Conservation (phyloP, 64 coral and sea anemone species). For the Actinia tenebrosa region DNA sequence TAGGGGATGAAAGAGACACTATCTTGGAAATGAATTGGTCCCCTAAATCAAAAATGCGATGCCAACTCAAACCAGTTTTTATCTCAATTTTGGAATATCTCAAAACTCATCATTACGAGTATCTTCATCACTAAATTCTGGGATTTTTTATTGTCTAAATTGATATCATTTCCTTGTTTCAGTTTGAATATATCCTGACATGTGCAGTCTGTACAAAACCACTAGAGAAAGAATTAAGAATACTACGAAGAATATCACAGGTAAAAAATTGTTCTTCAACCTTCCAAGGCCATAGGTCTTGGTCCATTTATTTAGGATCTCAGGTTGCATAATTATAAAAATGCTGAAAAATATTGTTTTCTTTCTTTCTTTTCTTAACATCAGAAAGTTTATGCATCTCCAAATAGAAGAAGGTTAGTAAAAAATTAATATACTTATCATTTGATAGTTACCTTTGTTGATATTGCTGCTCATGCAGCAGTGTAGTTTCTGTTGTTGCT, state of each 20-base stretch:
- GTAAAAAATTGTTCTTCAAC: not conserved
- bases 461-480: no score
- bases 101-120: no score
- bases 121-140: not conserved
- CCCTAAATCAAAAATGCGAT: no score
- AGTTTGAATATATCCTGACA: conserved; percentile 90
- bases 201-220: conserved; percentile 92
- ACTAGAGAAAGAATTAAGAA: conserved; percentile 80
- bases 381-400: conserved; percentile 83
- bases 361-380: not conserved
- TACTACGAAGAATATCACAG: conserved; percentile 82
- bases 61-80: not conserved
- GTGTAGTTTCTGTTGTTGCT: not conserved
- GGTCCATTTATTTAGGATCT: no score
- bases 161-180: not conserved
- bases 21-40: no score
- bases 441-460: not conserved
- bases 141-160: no score
- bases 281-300: no score
- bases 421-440: not conserved
- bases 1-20: no score
- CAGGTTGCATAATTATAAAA: no score
- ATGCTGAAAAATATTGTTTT: not conserved
- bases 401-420: conserved; percentile 62
- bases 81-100: not conserved